phyloP scores from a whole-genome alignment of 2,888 invertebrate species.

The Hesperia comma region DNA sequence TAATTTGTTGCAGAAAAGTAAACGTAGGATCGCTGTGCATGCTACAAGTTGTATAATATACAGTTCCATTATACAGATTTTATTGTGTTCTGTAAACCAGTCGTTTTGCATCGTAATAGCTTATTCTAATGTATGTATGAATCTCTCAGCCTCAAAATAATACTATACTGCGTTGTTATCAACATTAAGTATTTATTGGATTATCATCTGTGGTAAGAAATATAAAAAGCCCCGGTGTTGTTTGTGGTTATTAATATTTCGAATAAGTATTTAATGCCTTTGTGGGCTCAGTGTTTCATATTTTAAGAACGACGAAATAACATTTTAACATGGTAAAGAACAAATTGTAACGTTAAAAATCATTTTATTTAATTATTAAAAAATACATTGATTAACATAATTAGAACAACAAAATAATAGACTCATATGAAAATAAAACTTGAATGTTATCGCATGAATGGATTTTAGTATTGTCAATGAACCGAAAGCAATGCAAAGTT shows the following conservation, averaged over 20 bases:
- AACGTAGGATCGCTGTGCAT: constrained; percentile 55
- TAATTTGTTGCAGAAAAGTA: constrained; percentile 58
- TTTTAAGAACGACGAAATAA: background rate
- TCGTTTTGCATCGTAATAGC: constrained; percentile 60
- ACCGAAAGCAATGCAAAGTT: constrained; percentile 17
- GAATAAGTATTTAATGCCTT: constrained; percentile 41
- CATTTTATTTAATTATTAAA: background rate
- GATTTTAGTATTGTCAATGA: constrained; percentile 18
- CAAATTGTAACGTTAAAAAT: background rate
- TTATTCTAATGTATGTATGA: constrained; percentile 53
- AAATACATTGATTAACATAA: background rate
- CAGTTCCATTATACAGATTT: constrained; percentile 45
- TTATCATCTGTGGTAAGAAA: constrained; percentile 43
- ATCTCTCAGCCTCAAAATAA: constrained; percentile 34
- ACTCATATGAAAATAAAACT: background rate
- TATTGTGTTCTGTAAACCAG: constrained; percentile 49
- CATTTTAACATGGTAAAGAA: no score
- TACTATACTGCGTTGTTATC: constrained; percentile 29
- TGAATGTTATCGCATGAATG: constrained; percentile 18
- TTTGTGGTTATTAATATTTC: background rate
- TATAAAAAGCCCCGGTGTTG: background rate
- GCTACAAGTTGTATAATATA: constrained; percentile 51
- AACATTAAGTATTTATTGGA: constrained; percentile 31
- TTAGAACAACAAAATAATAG: background rate
- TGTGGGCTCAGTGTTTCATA: constrained; percentile 74